Conservation (phyloP, 1,140 invertebrate genomes). For the Drosophila nasuta region DNA sequence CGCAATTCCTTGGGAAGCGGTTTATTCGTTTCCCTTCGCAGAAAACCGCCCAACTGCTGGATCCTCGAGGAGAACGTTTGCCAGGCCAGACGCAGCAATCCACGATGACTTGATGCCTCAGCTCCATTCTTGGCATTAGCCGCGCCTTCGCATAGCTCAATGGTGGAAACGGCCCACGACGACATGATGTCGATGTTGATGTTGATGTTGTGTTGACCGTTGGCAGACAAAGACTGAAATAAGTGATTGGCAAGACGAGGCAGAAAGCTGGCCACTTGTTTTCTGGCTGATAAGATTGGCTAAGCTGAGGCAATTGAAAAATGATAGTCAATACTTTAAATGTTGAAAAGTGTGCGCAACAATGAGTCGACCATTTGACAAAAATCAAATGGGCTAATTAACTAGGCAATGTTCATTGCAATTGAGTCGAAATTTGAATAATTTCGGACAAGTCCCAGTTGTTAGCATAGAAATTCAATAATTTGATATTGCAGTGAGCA, state of each 20-base stretch:
- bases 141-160: slow-evolving; percentile 47
- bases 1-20: slow-evolving; percentile 75
- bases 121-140: slow-evolving; percentile 4
- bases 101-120: slow-evolving; percentile 20
- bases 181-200: slow-evolving; percentile 33
- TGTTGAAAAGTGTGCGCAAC: not conserved
- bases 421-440: slow-evolving; percentile 27
- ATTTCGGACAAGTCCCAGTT: slow-evolving; percentile 8
- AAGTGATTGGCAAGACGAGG: slow-evolving; percentile 9
- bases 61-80: slow-evolving; percentile 58
- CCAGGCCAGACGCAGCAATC: slow-evolving; percentile 56
- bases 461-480: slow-evolving; percentile 34
- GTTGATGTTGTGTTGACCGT: slow-evolving; percentile 34
- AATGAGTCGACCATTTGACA: slow-evolving; percentile 19
- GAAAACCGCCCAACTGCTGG: slow-evolving; percentile 50
- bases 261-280: slow-evolving; percentile 30
- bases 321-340: slow-evolving; percentile 32
- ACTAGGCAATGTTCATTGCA: slow-evolving; percentile 35
- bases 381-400: slow-evolving; percentile 36
- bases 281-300: slow-evolving; percentile 65
- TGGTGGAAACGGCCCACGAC: slow-evolving; percentile 68
- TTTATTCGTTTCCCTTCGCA: slow-evolving; percentile 67
- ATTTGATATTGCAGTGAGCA: not conserved
- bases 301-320: slow-evolving; percentile 14
- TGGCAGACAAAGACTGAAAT: slow-evolving; percentile 54